Evolutionary conservation across 1,140 invertebrate species (phyloP).

Genomic region (Thaumatotibia leucotreta): DNA sequence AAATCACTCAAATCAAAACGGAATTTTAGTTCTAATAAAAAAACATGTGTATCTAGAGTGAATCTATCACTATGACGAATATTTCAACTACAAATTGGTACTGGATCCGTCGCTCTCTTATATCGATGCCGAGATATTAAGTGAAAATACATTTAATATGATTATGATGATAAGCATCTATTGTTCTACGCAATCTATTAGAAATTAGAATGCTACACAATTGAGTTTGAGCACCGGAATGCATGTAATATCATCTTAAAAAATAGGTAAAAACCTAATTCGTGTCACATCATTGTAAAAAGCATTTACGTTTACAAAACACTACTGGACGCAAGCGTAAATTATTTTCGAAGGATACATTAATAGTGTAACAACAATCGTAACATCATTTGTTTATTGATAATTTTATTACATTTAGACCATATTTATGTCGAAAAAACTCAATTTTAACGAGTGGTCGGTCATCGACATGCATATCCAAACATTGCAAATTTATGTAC

Average conservation of each 20-base stretch:
- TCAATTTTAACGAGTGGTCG: background rate
- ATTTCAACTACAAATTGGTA: background rate
- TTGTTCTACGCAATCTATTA: background rate
- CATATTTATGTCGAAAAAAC: conserved; percentile 20
- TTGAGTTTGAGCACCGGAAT: background rate
- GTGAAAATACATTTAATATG: background rate
- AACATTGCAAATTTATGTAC: conserved; percentile 34
- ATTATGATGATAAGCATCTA: background rate
- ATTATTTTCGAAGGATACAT: conserved; percentile 27
- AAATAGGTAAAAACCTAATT: conserved; percentile 21
- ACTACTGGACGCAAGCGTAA: conserved; percentile 57
- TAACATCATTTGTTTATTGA: conserved; percentile 36
- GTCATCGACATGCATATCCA: background rate
- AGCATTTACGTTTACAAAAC: conserved; percentile 22
- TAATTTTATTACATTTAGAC: conserved; percentile 21
- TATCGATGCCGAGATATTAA: background rate
- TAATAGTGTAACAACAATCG: conserved; percentile 35
- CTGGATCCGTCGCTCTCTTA: background rate
- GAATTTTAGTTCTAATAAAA: conserved; percentile 18
- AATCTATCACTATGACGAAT: too few relatives aligned
- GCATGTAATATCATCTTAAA: conserved; percentile 16
- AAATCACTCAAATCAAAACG: conserved; percentile 20
- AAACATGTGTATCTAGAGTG: background rate
- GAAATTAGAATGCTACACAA: background rate
- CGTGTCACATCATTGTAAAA: conserved; percentile 18